These are phyloP conservation scores for Oryzias sinensis DNA, from an alignment of 2,797 vertebrate species.

Conservation along the genomic window DNA sequence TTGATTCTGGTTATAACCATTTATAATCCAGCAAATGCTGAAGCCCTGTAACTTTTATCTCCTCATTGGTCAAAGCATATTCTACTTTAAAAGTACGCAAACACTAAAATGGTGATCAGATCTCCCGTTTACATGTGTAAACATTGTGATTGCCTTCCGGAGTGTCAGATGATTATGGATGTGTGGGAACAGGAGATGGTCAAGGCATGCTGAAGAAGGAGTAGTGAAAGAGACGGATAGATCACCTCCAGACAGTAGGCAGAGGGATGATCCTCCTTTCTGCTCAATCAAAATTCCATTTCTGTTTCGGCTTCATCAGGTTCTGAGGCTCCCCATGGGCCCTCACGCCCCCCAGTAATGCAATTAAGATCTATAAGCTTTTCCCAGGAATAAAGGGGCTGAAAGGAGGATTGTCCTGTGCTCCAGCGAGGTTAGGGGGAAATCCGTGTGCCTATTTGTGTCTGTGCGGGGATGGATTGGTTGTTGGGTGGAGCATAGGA, in stretches of 20 bases:
- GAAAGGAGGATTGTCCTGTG: constrained; percentile 68
- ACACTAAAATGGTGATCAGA: constrained; percentile 28
- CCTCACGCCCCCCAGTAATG: constrained; percentile 65
- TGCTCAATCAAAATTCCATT: constrained; percentile 75
- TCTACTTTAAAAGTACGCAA: constrained; percentile 29
- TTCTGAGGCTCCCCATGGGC: constrained; percentile 36
- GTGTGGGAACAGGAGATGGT: constrained; percentile 6
- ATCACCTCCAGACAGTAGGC: constrained; percentile 57
- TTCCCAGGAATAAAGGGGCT: constrained; percentile 65
- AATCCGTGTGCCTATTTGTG: constrained; percentile 33
- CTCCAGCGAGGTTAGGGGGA: constrained; percentile 51
- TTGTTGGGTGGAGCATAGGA: constrained; percentile 48
- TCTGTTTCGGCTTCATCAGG: constrained; percentile 48
- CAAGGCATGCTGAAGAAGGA: constrained; percentile 19
- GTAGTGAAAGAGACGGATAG: constrained; percentile 11
- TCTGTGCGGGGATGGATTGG: constrained; percentile 50
- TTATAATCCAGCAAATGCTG: too few relatives aligned
- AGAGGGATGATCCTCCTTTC: constrained; percentile 64
- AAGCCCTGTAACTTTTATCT: constrained; percentile 14
- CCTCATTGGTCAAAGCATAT: constrained; percentile 16
- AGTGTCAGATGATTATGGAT: constrained; percentile 11
- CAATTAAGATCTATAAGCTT: constrained; percentile 78
- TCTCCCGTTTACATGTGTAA: constrained; percentile 25
- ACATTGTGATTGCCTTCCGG: constrained; percentile 17
- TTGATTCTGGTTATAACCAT: background rate